A percentile compares a stretch with the other conserved stretches of the same genome.
Evolutionary conservation across 30 jellyfish, hydroid and myxozoan species (phyloP).

Genomic region (Chironex yamaguchii): DNA sequence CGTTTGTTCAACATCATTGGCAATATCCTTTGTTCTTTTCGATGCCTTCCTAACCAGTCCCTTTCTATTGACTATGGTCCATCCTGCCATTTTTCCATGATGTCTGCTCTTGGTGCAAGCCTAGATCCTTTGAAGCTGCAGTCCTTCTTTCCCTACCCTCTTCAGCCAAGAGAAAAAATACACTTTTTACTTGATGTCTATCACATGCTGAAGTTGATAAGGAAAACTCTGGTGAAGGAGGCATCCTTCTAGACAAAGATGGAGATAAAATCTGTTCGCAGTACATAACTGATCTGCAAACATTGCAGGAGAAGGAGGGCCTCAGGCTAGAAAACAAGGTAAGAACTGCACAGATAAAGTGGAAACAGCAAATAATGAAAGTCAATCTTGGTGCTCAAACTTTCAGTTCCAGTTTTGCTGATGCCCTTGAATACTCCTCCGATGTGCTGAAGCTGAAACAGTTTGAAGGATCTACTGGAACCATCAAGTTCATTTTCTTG

Average conservation of each 20-base stretch:
- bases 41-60: no score
- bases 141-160: conserved; percentile 69
- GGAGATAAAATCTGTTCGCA: conserved; percentile 54
- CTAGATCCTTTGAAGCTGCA: conserved; percentile 20
- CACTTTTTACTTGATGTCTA: conserved; percentile 68
- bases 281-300: conserved; percentile 27
- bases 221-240: conserved; percentile 75
- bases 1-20: no score
- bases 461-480: conserved; percentile 73
- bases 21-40: no score
- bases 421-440: conserved; percentile 52
- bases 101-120: conserved; percentile 55
- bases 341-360: conserved; percentile 72
- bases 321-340: conserved; percentile 68
- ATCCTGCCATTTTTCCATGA: conserved; percentile 54
- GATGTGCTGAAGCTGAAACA: conserved; percentile 34
- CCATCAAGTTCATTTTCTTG: conserved; percentile 58
- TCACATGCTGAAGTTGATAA: conserved; percentile 77
- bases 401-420: conserved; percentile 70
- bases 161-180: conserved; percentile 11
- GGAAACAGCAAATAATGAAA: conserved; percentile 60
- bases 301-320: conserved; percentile 65
- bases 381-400: conserved; percentile 86
- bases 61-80: no score
- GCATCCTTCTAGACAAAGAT: conserved; percentile 51